Evolutionary conservation across 2,888 invertebrate species (phyloP), one percentile per base, ranked within the genome.

Genomic region (Cistogaster globosa): DNA sequence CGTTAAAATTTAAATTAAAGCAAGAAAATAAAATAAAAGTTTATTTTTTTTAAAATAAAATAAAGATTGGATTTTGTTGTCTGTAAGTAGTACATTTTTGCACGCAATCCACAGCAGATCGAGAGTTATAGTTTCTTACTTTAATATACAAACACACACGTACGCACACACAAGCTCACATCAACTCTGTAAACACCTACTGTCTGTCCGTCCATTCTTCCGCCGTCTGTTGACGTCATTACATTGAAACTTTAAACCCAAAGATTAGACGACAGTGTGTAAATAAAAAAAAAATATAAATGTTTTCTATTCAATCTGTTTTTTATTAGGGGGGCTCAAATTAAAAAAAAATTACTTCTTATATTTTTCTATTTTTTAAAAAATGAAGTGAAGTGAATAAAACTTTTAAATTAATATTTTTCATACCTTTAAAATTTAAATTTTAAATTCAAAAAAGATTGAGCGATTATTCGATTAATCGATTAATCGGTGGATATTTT

Each of bases 51-150:
- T 32, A 55, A 67, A 36, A n/a, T 42, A 18, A 22, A 26, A 7
- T 45, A 38, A 11, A 72, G 4, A 57, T 78, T 53, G 42, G 48
- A 48, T 76, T 67, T 76, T 69, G 68, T 76, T 68, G 67, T 60
- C 57, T 63, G 71, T 69, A 83, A 79, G 83, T 79, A 74, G 72
- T 69, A 71, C 63, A 84, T 69, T 69, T 85, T 85, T 69, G 77
- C 81, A 81, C 84, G 84, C 81, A 85, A 82, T 57, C 55, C 62
- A 22, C 20, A 11, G 16, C 51, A 53, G 26, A 53, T 71, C 55
- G n/a, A 60, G 38, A 60, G 71, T 18, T 51, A 58, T 53, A 71
- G 57, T 45, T 75, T 32, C 22, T 26, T 65, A 58, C 14, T 62
- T 48, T 42, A 65, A 38, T 20, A n/a, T 16, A 53, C 57, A 45